Evolutionary conservation across 2,888 invertebrate genomes (phyloP), one percentile per base, ranked within the genome.

Genomic region (Rugalucina vietnamica): DNA sequence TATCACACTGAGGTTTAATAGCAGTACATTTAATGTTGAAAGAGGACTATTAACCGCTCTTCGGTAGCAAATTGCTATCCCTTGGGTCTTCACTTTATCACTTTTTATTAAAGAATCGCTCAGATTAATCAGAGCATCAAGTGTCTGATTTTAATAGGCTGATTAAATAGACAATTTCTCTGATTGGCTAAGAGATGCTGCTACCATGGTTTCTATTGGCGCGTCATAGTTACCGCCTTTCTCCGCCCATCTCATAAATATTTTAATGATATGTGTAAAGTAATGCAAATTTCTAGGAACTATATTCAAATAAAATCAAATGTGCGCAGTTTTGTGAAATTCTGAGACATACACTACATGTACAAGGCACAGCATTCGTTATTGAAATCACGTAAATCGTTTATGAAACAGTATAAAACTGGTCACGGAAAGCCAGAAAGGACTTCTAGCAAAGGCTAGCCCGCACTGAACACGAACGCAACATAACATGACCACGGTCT

Each of bases 91-190:
- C 21, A 34, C 65, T 65, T 65, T 65, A 65, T 65, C 65, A 18
- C 10, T 14, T 10, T 65, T 65, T 65, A 65, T 65, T 65, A 65
- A 65, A 34, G 65, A 34, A 65, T 65, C 34, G 65, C 34, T 65
- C 32, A 65, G 18, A 21, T 65, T 29, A 34, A 65, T 65, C 65
- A 29, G 65, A 65, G 1, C 65, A 65, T 65, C 65, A 65, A 65
- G 65, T 65, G 65, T 65, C 34, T 65, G 32, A 65, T 65, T 65
- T 57, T 65, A 34, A 65, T 65, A 65, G 29, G 65, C 65, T 65
- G 34, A 65, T 65, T 34, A 65, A 65, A 34, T 32, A 5, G 24
- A 65, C 29, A 10, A 12, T 5, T 32, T 34, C 18, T 18, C 4
- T 65, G 65, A 65, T 65, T 65, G 65, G 65, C 21, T 34, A 21